Base-by-base conservation (phyloP, 2,888 invertebrate genomes). In the Drosophila paramelanica region DNA sequence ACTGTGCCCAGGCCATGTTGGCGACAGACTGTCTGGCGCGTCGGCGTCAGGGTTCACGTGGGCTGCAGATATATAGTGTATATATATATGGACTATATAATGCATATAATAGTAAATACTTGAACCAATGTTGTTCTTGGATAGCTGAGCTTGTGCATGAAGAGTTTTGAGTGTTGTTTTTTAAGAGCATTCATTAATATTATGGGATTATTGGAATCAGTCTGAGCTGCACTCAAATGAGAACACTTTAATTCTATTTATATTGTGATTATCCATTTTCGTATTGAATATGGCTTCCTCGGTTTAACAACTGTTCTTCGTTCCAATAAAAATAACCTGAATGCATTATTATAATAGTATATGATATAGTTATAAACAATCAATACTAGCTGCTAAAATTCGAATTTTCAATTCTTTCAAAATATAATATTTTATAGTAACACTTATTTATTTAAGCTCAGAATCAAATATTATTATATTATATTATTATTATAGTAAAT, bases 21-120 rank as follows among this genome's bases (percentile, higher is more conserved):
- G 90, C 90, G 90, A 90, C 90, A 90, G 77, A 73, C 88, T 89
- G 90, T 90, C 91, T 90, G 81, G 84, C 68, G 65, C 53, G 77
- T 68, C 79, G 80, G 80, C 71, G 71, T 81, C 77, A 62, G 69
- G 50, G 65, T 65, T 67, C 64, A 67, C 11, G 61, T 60, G 62
- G 45, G 52, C 50, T 50, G 61, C 36, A 47, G 10, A 67, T 58
- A 64, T 38, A 11, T n/a, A 36, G 13, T 2, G 8, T 33, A 5
- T 13, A 5, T 67, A 39, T 56, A 43, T 61, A 41, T 36, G 42
- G 49, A 49, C 50, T 71, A 67, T 45, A 62, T 66, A 25, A 36
- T 25, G 38, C 31, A 67, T 41, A 71, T 41, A 42, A 46, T 38
- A 31, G 55, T 57, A 70, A 56, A 74, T 56, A 64, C 52, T 64